Evolutionary conservation across 2,797 vertebrate species (phyloP).

Genomic region (Apogon hyalosoma): DNA sequence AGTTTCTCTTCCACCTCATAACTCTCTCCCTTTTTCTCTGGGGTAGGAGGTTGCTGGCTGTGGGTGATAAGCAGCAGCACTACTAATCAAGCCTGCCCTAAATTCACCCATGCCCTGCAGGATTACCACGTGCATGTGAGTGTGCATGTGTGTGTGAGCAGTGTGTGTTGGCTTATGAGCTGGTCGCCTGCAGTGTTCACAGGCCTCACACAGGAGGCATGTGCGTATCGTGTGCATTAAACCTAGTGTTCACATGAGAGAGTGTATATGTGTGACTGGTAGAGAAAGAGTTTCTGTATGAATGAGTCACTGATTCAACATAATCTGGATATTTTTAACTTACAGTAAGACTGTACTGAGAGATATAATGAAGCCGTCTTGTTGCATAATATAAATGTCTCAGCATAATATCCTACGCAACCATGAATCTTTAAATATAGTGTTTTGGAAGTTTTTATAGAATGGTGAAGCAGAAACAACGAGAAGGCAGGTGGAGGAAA

Average conservation of each 20-base stretch:
- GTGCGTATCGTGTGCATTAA: slow-evolving; percentile 23
- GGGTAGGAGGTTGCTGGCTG: slow-evolving; percentile 57
- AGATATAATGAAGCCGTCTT: slow-evolving; percentile 16
- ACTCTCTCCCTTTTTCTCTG: slow-evolving; percentile 41
- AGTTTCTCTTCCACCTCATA: slow-evolving; percentile 30
- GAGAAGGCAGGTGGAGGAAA: not conserved
- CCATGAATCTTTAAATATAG: slow-evolving; percentile 21
- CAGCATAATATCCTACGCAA: slow-evolving; percentile 5
- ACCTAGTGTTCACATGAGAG: slow-evolving; percentile 15
- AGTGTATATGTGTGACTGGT: slow-evolving; percentile 28
- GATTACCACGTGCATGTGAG: slow-evolving; percentile 72
- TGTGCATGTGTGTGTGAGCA: slow-evolving; percentile 34
- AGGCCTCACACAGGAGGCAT: slow-evolving; percentile 37
- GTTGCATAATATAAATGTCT: slow-evolving; percentile 37
- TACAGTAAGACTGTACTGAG: slow-evolving; percentile 54
- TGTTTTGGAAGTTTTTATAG: not conserved
- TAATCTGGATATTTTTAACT: slow-evolving; percentile 56
- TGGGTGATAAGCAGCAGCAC: slow-evolving; percentile 82
- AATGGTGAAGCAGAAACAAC: not conserved
- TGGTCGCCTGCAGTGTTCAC: slow-evolving; percentile 42
- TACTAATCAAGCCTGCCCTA: slow-evolving; percentile 88
- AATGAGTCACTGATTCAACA: slow-evolving; percentile 61
- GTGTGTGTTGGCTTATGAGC: slow-evolving; percentile 55
- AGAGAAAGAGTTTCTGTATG: slow-evolving; percentile 32
- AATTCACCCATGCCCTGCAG: slow-evolving; percentile 82